Evolutionary conservation across 2,113 vertebrate genomes (phyloP), one percentile per base, ranked within the genome.

Genomic region (Grammomys surdaster): DNA sequence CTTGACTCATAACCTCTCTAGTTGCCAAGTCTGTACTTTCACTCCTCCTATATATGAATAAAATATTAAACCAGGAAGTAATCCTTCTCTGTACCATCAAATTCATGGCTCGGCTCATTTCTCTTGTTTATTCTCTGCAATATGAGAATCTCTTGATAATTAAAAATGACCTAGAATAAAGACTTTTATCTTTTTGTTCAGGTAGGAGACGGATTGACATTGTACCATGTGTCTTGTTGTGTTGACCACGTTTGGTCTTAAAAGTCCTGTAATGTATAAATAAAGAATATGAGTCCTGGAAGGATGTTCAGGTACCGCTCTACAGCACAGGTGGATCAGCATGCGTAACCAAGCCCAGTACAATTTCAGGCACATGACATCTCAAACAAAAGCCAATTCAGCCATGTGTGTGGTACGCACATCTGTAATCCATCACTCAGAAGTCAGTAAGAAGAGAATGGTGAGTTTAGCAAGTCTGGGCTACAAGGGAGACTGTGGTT

Each of bases 1-100:
- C 73, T 96, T 95, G 72, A 95, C 86, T 96, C 77, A 89, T 94
- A 94, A 96, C 67, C 88, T 94, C 77, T 88, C 16, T 89, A 75
- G 43, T 89, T 95, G 87, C 95, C 85, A 95, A 51, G 19, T 91
- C 77, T 78, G 46, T 91, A 78, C 63, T 95, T 92, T 89, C 46
- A 82, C 14, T 69, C 40, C 56, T 84, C 51, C 86, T 70, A 93
- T 89, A 58, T 94, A 67, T 58, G 89, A 95, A 93, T 93, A 96
- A 91, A 93, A 93, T 90, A 67, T 90, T 95, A 78, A 88, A 89
- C 86, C 69, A 95, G 28, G 86, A 92, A 91, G 31, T 33, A 8
- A 43, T 10, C 24, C 33, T 86, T 51, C 65, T 72, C 43, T 88
- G 6, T 13, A 70, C 87, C 65, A 63, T 28, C 90, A 97, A 56